phyloP scores from a whole-genome alignment of 2,888 invertebrate genomes.

The Cloeon dipterum region DNA sequence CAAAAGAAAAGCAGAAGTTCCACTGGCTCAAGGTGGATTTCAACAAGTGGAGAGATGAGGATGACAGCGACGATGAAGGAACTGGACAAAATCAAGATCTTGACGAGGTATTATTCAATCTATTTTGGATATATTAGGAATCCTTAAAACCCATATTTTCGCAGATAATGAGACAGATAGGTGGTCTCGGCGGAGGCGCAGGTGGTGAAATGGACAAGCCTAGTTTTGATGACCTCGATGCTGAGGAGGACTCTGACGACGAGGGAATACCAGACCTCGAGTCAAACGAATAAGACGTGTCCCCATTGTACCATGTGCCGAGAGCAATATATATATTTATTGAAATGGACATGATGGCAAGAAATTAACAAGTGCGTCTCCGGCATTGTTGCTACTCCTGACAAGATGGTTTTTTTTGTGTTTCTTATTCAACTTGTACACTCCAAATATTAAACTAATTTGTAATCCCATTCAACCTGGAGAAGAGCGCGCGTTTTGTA shows the following conservation, averaged over 20 bases:
- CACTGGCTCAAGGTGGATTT: constrained; percentile 96
- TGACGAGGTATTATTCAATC: constrained; percentile 25
- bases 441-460: no score
- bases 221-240: constrained; percentile 50
- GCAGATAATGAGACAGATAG: constrained; percentile 49
- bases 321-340: no score
- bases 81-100: constrained; percentile 25
- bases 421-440: no score
- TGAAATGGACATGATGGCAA: no score
- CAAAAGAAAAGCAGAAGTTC: constrained; percentile 69
- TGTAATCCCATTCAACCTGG: no score
- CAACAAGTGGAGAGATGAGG: constrained; percentile 94
- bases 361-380: no score
- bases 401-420: no score
- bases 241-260: constrained; percentile 44
- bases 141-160: no score
- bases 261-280: constrained; percentile 55
- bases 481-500: no score
- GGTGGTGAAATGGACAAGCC: constrained; percentile 34
- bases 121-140: neutral
- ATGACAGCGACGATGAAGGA: constrained; percentile 66
- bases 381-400: no score
- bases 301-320: no score
- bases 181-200: constrained; percentile 25
- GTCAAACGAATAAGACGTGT: no score